These are phyloP conservation scores for Micrastur ruficollis DNA, from an alignment of 2,797 vertebrate genomes.

Conservation along the genomic window DNA sequence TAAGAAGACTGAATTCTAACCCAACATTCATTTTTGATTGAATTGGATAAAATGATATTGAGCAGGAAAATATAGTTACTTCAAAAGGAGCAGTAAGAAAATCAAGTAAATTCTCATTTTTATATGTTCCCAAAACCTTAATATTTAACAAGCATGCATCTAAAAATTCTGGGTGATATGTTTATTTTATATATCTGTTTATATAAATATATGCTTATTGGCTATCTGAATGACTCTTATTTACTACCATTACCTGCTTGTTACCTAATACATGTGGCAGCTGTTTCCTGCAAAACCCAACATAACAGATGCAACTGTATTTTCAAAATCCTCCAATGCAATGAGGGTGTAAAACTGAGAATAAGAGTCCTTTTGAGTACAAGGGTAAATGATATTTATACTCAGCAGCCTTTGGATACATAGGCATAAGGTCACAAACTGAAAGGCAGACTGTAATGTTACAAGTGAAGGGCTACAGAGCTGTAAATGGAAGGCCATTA, in stretches of 20 bases:
- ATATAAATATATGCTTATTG: background rate
- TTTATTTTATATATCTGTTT: background rate
- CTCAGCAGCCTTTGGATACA: background rate
- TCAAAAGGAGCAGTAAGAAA: background rate
- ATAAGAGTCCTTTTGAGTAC: background rate
- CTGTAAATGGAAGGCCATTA: background rate
- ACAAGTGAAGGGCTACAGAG: background rate
- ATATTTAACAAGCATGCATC: background rate
- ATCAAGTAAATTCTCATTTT: background rate
- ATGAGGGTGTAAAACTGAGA: background rate
- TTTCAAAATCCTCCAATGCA: background rate
- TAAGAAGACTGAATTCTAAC: background rate
- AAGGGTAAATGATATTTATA: background rate
- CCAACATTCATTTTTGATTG: background rate
- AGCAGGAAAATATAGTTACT: background rate
- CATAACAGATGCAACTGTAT: background rate
- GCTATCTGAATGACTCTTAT: background rate
- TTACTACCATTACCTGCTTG: background rate
- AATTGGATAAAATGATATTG: background rate
- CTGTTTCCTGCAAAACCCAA: background rate
- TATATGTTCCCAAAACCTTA: background rate
- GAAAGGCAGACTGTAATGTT: background rate
- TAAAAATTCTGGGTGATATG: background rate
- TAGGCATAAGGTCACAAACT: background rate
- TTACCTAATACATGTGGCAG: background rate